These are phyloP conservation scores for Brenthis ino DNA, from an alignment of 2,888 invertebrate species.

Conservation along the genomic window DNA sequence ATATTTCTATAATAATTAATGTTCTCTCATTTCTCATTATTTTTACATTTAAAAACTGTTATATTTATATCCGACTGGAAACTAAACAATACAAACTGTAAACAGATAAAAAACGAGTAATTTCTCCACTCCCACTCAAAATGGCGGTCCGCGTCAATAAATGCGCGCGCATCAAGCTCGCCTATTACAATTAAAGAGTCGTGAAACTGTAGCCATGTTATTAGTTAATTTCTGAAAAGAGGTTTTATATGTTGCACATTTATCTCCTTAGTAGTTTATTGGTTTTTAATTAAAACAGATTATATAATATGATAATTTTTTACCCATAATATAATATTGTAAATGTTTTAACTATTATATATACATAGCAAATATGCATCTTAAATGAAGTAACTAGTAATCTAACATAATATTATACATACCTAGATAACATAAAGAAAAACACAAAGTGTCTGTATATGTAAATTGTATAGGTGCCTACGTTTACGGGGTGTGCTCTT, in stretches of 20 bases:
- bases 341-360: no score
- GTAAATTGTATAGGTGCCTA: no score
- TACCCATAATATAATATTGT: no score
- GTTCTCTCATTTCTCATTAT: no score
- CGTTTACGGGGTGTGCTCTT: no score
- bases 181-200: slow-evolving; percentile 30
- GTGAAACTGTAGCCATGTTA: slow-evolving; percentile 25
- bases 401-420: no score
- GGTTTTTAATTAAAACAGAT: slow-evolving; percentile 8
- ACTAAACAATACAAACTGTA: slow-evolving; percentile 17
- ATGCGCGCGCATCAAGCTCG: slow-evolving; percentile 42
- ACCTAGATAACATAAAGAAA: no score
- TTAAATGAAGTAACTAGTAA: no score
- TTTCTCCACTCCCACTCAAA: slow-evolving; percentile 39
- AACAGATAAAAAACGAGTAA: slow-evolving; percentile 34
- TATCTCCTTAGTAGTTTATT: slow-evolving; percentile 16
- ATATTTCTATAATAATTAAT: no score
- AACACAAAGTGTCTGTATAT: no score
- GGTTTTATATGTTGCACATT: slow-evolving; percentile 16
- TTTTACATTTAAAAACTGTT: background rate
- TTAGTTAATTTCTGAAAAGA: slow-evolving; percentile 21
- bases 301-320: no score
- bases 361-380: no score
- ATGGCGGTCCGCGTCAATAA: slow-evolving; percentile 42
- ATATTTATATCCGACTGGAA: background rate